These are phyloP conservation scores for Triplophysa yarkandensis DNA, from an alignment of 2,797 vertebrate species.

Conservation along the genomic window DNA sequence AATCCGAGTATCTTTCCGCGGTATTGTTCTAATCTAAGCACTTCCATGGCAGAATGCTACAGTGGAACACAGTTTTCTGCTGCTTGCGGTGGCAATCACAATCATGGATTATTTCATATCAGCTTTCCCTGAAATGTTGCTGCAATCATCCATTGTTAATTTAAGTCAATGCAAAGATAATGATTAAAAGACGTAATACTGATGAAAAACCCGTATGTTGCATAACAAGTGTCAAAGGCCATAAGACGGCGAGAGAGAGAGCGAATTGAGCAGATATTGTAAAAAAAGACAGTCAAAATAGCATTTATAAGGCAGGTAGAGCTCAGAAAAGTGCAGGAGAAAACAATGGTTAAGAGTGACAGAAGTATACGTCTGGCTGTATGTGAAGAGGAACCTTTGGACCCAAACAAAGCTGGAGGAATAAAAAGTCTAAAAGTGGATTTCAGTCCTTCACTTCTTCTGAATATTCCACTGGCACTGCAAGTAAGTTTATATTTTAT, in stretches of 20 bases:
- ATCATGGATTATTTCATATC: conserved; percentile 56
- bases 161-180: conserved; percentile 53
- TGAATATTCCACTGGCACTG: conserved; percentile 59
- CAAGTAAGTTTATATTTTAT: conserved; percentile 52
- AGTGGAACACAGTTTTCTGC: background rate
- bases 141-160: conserved; percentile 45
- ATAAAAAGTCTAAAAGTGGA: conserved; percentile 42
- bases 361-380: conserved; percentile 16
- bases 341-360: conserved; percentile 14
- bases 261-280: conserved; percentile 7
- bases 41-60: background rate
- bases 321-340: background rate
- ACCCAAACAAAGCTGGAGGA: background rate
- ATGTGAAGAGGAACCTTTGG: conserved; percentile 24
- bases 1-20: background rate
- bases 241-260: conserved; percentile 5
- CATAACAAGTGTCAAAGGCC: conserved; percentile 60
- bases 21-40: background rate
- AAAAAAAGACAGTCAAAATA: background rate
- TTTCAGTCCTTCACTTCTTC: conserved; percentile 41
- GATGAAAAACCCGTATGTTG: conserved; percentile 48
- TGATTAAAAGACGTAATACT: conserved; percentile 57
- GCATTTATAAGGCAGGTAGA: conserved; percentile 5
- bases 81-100: conserved; percentile 3
- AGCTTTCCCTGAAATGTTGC: conserved; percentile 59